phyloP scores from a whole-genome alignment of 2,113 vertebrate genomes.

The Rhinoptilus africanus region DNA sequence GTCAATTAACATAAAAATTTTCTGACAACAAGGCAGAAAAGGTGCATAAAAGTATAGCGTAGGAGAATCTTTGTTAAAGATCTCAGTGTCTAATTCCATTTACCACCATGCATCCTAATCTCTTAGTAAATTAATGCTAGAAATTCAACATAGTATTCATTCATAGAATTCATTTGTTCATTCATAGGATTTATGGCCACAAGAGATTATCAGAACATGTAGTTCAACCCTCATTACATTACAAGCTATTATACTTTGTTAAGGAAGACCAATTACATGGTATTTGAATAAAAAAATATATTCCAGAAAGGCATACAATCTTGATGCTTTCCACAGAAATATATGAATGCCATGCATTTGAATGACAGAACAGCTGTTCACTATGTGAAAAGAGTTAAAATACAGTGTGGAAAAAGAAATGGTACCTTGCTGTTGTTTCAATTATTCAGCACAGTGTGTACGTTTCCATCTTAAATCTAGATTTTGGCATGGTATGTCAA shows the following conservation, averaged over 20 bases:
- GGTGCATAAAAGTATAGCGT: background rate
- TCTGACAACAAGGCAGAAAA: background rate
- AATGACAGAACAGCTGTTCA: background rate
- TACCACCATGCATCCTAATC: background rate
- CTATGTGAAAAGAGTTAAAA: slow-evolving; percentile 14
- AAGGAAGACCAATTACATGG: background rate
- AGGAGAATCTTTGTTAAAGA: background rate
- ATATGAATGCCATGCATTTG: background rate
- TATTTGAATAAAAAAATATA: background rate
- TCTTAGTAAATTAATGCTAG: background rate
- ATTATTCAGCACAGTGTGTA: slow-evolving; percentile 1
- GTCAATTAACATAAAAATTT: background rate
- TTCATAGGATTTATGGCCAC: background rate
- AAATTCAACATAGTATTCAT: background rate
- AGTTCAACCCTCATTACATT: background rate
- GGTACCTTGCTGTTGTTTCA: background rate
- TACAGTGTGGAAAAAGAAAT: background rate
- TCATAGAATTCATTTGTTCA: background rate
- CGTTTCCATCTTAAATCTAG: background rate
- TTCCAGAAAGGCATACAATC: background rate
- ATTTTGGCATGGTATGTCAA: slow-evolving; percentile 17
- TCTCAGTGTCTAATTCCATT: background rate
- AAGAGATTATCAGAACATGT: background rate
- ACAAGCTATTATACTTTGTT: background rate
- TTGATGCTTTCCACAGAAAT: background rate